phyloP scores from a whole-genome alignment of 2,797 vertebrate species.

The Gambelia wislizenii region DNA sequence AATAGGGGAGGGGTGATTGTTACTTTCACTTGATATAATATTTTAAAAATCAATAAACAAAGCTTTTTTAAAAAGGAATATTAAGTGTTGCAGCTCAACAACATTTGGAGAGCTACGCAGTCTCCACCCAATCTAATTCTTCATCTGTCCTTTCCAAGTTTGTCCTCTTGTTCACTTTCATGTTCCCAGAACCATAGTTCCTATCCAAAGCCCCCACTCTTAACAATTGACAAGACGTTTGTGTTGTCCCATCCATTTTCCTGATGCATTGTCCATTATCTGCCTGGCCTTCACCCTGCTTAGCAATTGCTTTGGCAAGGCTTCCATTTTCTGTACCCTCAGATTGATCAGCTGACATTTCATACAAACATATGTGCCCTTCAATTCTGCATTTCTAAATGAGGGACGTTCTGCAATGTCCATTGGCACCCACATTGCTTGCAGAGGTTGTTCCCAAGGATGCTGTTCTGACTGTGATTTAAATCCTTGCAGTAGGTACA shows the following conservation, averaged over 20 bases:
- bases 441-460: background rate
- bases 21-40: too few relatives aligned
- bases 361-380: conserved; percentile 7
- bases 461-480: background rate
- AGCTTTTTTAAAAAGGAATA: too few relatives aligned
- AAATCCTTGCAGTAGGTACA: background rate
- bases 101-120: background rate
- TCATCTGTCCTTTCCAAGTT: background rate
- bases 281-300: background rate
- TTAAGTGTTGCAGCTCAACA: too few relatives aligned
- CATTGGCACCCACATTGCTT: background rate
- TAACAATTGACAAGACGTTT: background rate
- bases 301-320: background rate
- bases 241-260: background rate
- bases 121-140: background rate
- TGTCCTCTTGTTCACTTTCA: background rate
- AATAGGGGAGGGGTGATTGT: too few relatives aligned
- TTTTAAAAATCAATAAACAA: too few relatives aligned
- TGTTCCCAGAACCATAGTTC: background rate
- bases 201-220: background rate
- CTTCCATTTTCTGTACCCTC: background rate
- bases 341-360: conserved; percentile 4
- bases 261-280: background rate
- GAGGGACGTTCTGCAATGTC: background rate
- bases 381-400: background rate